Percentiles rank a stretch among this genome's conserved stretches.
These are phyloP conservation scores for Myiothlypis chrysogaster DNA, from an alignment of 2,797 vertebrate species.

Conservation along the genomic window DNA sequence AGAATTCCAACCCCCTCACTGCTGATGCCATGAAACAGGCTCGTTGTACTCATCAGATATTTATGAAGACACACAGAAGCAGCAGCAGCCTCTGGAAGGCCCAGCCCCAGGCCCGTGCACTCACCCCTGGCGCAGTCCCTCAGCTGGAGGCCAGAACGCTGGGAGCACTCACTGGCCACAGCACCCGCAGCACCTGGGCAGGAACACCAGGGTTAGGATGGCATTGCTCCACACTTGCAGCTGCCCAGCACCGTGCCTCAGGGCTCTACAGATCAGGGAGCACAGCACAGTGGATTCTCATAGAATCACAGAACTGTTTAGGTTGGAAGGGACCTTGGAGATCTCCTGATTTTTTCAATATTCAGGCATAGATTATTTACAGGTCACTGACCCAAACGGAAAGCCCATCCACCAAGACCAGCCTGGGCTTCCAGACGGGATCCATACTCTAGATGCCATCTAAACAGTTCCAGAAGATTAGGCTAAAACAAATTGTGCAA, in stretches of 20 bases:
- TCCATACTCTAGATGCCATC: conserved; percentile 8
- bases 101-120: not conserved
- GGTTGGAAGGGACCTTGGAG: not conserved
- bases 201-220: not conserved
- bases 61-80: not conserved
- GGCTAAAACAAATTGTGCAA: not conserved
- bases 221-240: accelerated
- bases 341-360: not conserved
- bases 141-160: conserved; percentile 33
- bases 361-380: not conserved
- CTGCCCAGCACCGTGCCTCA: not conserved
- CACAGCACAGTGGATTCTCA: not conserved
- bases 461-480: conserved; percentile 26
- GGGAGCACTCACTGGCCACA: conserved; percentile 41
- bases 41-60: accelerated
- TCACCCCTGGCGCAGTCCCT: not conserved
- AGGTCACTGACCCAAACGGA: not conserved
- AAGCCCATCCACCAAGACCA: not conserved
- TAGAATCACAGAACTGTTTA: not conserved
- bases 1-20: not conserved
- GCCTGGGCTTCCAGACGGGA: not conserved
- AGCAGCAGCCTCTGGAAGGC: not conserved
- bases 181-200: conserved; percentile 46
- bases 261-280: not conserved
- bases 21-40: not conserved